Conservation (phyloP, 2,797 vertebrate species). For the Enteromius viviparus region DNA sequence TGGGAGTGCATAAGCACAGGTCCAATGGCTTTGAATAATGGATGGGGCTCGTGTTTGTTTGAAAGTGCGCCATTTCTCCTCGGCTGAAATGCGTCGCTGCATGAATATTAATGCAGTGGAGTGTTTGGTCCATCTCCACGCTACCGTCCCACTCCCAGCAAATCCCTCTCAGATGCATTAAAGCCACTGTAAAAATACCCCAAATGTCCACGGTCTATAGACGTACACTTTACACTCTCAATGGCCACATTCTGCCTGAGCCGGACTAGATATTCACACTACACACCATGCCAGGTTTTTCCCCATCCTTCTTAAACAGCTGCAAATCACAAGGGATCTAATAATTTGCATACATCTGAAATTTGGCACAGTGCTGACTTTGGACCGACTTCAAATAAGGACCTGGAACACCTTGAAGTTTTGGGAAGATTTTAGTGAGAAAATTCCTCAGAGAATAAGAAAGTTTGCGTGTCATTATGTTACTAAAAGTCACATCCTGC, state of each 20-base stretch:
- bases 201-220: not conserved
- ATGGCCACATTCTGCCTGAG: not conserved
- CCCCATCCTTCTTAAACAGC: constrained; percentile 5
- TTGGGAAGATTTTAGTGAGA: not conserved
- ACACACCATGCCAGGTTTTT: not conserved
- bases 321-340: not conserved
- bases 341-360: constrained; percentile 5
- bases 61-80: constrained; percentile 37
- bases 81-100: constrained; percentile 22
- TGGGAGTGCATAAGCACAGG: constrained; percentile 37
- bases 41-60: constrained; percentile 48
- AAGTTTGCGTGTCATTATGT: not conserved
- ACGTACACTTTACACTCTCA: not conserved
- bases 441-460: not conserved
- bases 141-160: not conserved
- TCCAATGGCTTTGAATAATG: constrained; percentile 52
- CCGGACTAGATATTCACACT: constrained; percentile 2
- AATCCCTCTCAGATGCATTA: constrained; percentile 24
- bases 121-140: constrained; percentile 28
- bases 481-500: not conserved
- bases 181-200: constrained; percentile 28
- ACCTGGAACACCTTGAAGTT: not conserved
- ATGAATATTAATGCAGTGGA: constrained; percentile 40
- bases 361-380: not conserved
- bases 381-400: constrained; percentile 4